A percentile compares a stretch with the other conserved stretches of the same genome.
phyloP scores from a whole-genome alignment of 2,888 invertebrate species.

The Drosophila testacea region DNA sequence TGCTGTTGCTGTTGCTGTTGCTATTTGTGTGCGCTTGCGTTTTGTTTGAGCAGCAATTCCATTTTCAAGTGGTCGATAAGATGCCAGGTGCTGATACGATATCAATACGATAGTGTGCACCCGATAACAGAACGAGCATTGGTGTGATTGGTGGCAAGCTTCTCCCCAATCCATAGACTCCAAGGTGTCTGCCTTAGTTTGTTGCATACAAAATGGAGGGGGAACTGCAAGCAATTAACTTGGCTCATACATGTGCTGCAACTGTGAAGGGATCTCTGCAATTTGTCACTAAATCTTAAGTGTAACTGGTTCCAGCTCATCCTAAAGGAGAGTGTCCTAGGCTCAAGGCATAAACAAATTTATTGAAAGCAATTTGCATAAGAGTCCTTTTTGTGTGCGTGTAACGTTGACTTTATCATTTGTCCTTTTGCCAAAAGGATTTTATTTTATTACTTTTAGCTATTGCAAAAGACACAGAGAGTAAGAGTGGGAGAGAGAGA shows the following conservation, averaged over 20 bases:
- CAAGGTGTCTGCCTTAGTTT: slow-evolving; percentile 53
- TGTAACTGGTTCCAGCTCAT: slow-evolving; percentile 45
- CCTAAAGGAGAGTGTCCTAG: not conserved
- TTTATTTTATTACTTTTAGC: slow-evolving; percentile 72
- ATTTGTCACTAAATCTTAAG: slow-evolving; percentile 68
- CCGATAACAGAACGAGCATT: slow-evolving; percentile 56
- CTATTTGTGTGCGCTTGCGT: slow-evolving; percentile 55
- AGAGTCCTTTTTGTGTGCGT: slow-evolving; percentile 65
- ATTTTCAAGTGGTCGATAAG: slow-evolving; percentile 81
- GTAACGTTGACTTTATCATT: slow-evolving; percentile 69
- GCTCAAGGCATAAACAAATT: slow-evolving; percentile 69
- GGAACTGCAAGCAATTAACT: slow-evolving; percentile 45
- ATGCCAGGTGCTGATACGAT: slow-evolving; percentile 74
- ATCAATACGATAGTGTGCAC: slow-evolving; percentile 41
- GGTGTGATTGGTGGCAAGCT: slow-evolving; percentile 54
- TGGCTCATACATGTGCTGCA: slow-evolving; percentile 24
- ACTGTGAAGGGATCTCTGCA: slow-evolving; percentile 51
- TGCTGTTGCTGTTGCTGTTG: slow-evolving; percentile 1
- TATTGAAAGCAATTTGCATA: slow-evolving; percentile 82
- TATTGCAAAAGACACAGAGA: not conserved
- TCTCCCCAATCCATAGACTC: slow-evolving; percentile 37
- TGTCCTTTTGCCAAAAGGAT: slow-evolving; percentile 70
- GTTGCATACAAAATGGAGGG: slow-evolving; percentile 23
- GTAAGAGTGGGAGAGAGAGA: slow-evolving; percentile 11
- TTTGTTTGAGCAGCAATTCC: slow-evolving; percentile 80